These are phyloP conservation scores for Drosophila ambigua DNA, from an alignment of 1,140 invertebrate species.

Conservation along the genomic window DNA sequence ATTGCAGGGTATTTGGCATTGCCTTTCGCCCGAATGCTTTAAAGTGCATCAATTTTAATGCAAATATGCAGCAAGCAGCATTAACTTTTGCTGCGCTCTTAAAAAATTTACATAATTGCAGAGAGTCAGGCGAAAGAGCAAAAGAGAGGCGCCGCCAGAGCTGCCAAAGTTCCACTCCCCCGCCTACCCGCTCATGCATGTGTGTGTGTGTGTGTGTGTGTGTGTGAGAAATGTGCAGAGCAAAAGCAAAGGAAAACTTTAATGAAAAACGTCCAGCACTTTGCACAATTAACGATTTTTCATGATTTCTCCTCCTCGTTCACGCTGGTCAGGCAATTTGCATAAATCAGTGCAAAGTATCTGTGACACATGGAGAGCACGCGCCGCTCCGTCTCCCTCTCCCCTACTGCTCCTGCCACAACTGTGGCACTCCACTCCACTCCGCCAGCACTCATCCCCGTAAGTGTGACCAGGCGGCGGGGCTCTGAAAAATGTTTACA, in stretches of 20 bases:
- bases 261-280: constrained; percentile 73
- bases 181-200: neutral
- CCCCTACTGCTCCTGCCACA: neutral
- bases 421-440: neutral
- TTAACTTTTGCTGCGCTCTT: constrained; percentile 70
- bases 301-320: constrained; percentile 57
- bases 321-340: constrained; percentile 64
- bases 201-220: constrained; percentile 10
- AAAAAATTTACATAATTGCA: constrained; percentile 77
- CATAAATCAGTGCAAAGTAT: constrained; percentile 81
- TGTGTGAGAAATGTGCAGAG: constrained; percentile 9
- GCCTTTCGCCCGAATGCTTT: constrained; percentile 49
- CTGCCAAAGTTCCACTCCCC: neutral
- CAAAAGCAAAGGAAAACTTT: constrained; percentile 39
- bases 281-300: constrained; percentile 81
- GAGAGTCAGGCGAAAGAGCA: constrained; percentile 45
- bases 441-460: no score
- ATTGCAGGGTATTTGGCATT: constrained; percentile 18
- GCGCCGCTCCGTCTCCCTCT: constrained; percentile 3
- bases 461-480: neutral
- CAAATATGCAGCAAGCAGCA: constrained; percentile 74
- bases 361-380: constrained; percentile 71
- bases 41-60: constrained; percentile 79
- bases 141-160: constrained; percentile 10
- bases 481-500: constrained; percentile 76